phyloP scores from a whole-genome alignment of 2,888 invertebrate genomes.

The Campopleginae sp. region DNA sequence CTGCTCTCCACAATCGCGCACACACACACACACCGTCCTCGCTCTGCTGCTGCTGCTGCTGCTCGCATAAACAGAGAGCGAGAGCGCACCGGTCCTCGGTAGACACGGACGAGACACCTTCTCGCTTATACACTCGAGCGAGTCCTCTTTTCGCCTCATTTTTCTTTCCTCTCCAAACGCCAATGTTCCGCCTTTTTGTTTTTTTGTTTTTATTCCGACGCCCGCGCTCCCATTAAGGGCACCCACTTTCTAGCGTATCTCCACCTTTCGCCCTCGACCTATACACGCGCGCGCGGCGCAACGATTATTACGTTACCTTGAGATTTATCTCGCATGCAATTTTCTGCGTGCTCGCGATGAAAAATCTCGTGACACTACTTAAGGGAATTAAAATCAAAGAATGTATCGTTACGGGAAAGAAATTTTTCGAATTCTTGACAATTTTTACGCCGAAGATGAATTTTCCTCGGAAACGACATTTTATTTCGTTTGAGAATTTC shows the following conservation, averaged over 20 bases:
- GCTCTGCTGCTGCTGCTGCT: slow-evolving; percentile 19
- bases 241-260: not conserved
- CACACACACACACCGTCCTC: too few relatives aligned
- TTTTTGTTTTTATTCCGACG: slow-evolving; percentile 7
- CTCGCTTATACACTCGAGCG: not conserved
- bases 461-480: too few relatives aligned
- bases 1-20: slow-evolving; percentile 41
- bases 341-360: not conserved
- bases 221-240: not conserved
- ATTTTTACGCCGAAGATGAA: too few relatives aligned
- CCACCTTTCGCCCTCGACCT: too few relatives aligned
- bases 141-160: slow-evolving; percentile 17
- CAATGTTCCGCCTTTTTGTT: not conserved
- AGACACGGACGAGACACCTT: slow-evolving; percentile 68
- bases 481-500: too few relatives aligned
- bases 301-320: slow-evolving; percentile 20
- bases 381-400: too few relatives aligned
- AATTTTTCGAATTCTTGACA: too few relatives aligned
- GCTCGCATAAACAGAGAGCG: slow-evolving; percentile 6
- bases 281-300: too few relatives aligned
- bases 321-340: not conserved
- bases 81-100: slow-evolving; percentile 45
- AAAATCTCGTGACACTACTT: too few relatives aligned
- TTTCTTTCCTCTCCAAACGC: slow-evolving; percentile 6
- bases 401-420: too few relatives aligned